Conservation (phyloP, 2,888 invertebrate genomes). For the Epinotia bilunana region DNA sequence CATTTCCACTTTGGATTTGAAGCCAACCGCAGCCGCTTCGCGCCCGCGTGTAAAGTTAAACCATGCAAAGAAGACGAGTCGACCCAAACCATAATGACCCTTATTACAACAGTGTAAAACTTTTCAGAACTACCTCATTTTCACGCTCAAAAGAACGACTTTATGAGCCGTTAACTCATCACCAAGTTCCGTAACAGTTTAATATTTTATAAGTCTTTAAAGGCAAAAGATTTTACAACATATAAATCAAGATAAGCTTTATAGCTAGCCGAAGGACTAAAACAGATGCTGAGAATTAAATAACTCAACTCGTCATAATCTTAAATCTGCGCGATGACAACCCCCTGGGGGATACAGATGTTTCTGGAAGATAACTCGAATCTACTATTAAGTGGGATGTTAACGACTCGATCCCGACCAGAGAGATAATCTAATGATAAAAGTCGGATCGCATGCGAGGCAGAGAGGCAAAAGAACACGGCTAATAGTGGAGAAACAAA, state of each 20-base stretch:
- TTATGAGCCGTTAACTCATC: conserved; percentile 55
- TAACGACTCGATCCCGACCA: conserved; percentile 2
- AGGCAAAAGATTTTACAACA: not conserved
- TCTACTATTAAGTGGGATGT: conserved; percentile 16
- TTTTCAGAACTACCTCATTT: not conserved
- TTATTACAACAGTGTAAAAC: conserved; percentile 8
- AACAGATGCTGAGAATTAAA: conserved; percentile 13
- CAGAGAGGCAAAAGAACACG: conserved; percentile 43
- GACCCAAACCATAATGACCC: conserved; percentile 19
- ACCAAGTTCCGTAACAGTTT: conserved; percentile 46
- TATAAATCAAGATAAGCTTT: conserved; percentile 7
- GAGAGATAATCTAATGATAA: conserved; percentile 25
- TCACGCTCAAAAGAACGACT: conserved; percentile 44
- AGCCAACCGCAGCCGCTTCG: conserved; percentile 70
- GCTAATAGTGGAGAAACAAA: conserved; percentile 62
- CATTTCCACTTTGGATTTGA: conserved; percentile 76
- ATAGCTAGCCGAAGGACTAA: not conserved
- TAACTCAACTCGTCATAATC: conserved; percentile 5
- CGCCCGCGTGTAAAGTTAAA: conserved; percentile 53
- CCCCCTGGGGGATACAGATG: conserved; percentile 13
- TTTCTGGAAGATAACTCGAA: conserved; percentile 13
- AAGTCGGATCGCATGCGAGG: conserved; percentile 25
- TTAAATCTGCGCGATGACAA: conserved; percentile 19
- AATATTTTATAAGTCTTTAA: conserved; percentile 43
- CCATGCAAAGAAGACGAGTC: not conserved